These are phyloP conservation scores for Hermetia illucens DNA, from an alignment of 1,140 invertebrate species.

Conservation along the genomic window DNA sequence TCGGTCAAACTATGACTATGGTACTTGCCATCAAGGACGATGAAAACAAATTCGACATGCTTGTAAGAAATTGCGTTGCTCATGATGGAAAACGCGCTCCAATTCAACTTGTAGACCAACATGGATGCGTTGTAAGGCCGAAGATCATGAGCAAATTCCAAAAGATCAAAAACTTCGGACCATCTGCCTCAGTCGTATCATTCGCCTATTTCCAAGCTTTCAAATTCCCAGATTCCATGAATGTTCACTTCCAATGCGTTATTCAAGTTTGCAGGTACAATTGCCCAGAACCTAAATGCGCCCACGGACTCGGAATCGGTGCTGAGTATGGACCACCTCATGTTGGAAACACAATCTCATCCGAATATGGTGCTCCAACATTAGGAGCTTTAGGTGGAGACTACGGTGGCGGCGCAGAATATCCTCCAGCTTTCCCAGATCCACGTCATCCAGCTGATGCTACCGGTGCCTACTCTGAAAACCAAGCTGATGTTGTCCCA, in stretches of 20 bases:
- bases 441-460: slow-evolving; percentile 65
- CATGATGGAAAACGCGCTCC: slow-evolving; percentile 86
- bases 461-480: slow-evolving; percentile 59
- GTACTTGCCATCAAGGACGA: slow-evolving; percentile 89
- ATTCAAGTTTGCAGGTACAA: slow-evolving; percentile 90
- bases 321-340: slow-evolving; percentile 54
- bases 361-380: slow-evolving; percentile 52
- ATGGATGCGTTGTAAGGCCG: slow-evolving; percentile 79
- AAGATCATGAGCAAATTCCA: slow-evolving; percentile 93
- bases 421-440: slow-evolving; percentile 64
- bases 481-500: slow-evolving; percentile 61
- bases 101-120: slow-evolving; percentile 83
- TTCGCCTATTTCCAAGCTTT: slow-evolving; percentile 95
- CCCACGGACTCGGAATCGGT: slow-evolving; percentile 38
- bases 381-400: slow-evolving; percentile 39
- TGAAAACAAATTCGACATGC: slow-evolving; percentile 91
- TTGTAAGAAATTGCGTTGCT: slow-evolving; percentile 85
- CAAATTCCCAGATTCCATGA: slow-evolving; percentile 95
- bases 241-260: slow-evolving; percentile 92
- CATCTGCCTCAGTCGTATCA: slow-evolving; percentile 81
- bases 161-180: slow-evolving; percentile 91
- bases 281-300: slow-evolving; percentile 82
- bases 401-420: slow-evolving; percentile 61
- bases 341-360: slow-evolving; percentile 36
- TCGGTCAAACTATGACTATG: slow-evolving; percentile 94